These are phyloP conservation scores for Mermis nigrescens DNA, from an alignment of 2,888 invertebrate species.

Conservation along the genomic window DNA sequence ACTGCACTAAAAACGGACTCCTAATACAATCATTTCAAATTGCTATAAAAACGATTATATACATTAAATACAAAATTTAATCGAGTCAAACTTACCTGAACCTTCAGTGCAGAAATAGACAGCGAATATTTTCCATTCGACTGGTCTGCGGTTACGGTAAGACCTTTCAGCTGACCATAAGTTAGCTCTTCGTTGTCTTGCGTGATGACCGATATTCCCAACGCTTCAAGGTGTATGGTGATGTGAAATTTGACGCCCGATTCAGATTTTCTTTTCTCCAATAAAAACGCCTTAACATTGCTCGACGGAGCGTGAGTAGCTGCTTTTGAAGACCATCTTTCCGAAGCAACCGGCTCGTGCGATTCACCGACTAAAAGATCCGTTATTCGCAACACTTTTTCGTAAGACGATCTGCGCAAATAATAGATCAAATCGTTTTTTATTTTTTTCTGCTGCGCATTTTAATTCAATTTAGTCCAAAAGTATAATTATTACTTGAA, in stretches of 20 bases:
- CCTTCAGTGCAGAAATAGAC: conserved; percentile 53
- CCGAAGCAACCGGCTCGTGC: too few species aligned
- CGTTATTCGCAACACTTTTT: too few species aligned
- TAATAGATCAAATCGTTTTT: neutral
- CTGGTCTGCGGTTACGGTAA: conserved; percentile 48
- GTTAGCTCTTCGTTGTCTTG: conserved; percentile 32
- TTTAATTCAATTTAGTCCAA: too few species aligned
- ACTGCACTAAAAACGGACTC: too few species aligned
- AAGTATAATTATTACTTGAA: neutral
- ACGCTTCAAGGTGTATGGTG: conserved; percentile 9
- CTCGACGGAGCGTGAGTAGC: too few species aligned
- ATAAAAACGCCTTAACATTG: too few species aligned
- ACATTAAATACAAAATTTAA: conserved; percentile 1
- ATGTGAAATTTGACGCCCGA: neutral
- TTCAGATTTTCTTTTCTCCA: neutral
- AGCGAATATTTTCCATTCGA: conserved; percentile 47
- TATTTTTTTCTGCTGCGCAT: too few species aligned
- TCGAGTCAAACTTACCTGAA: conserved; percentile 45
- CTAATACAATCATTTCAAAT: too few species aligned
- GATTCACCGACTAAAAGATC: too few species aligned
- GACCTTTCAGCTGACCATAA: conserved; percentile 38
- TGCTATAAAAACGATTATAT: neutral
- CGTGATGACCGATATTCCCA: conserved; percentile 13
- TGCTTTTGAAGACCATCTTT: too few species aligned
- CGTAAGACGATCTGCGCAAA: conserved; percentile 5